Conservation (phyloP, 2,797 vertebrate species). For the Nannoperca australis region DNA sequence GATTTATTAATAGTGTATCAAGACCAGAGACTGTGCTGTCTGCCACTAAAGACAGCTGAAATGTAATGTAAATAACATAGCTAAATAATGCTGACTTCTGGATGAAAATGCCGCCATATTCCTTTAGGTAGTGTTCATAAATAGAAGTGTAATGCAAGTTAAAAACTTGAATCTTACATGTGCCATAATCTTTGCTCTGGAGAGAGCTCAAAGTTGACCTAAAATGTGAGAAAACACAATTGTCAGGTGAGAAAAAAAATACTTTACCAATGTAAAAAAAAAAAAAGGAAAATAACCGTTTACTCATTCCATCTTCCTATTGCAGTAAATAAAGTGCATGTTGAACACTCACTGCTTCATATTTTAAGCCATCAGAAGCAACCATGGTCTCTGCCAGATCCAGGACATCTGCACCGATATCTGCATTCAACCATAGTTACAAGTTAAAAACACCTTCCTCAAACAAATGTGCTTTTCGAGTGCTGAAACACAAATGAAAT, state of each 20-base stretch:
- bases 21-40: background rate
- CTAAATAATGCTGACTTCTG: background rate
- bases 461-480: background rate
- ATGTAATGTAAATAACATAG: background rate
- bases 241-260: background rate
- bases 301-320: background rate
- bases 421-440: constrained; percentile 75
- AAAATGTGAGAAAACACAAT: constrained; percentile 31
- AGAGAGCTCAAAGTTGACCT: constrained; percentile 95
- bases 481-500: background rate
- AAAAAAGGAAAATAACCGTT: background rate
- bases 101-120: background rate
- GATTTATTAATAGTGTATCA: background rate
- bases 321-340: background rate
- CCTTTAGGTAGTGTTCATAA: background rate
- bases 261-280: background rate
- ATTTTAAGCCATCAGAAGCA: constrained; percentile 92
- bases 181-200: constrained; percentile 94
- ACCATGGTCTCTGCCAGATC: constrained; percentile 98
- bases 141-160: background rate
- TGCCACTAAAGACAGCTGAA: background rate
- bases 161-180: constrained; percentile 85
- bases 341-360: constrained; percentile 91
- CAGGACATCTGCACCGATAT: constrained; percentile 96
- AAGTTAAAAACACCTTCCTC: constrained; percentile 4